Conservation (phyloP, 2,113 vertebrate genomes). For the Coptodon rendalli region DNA sequence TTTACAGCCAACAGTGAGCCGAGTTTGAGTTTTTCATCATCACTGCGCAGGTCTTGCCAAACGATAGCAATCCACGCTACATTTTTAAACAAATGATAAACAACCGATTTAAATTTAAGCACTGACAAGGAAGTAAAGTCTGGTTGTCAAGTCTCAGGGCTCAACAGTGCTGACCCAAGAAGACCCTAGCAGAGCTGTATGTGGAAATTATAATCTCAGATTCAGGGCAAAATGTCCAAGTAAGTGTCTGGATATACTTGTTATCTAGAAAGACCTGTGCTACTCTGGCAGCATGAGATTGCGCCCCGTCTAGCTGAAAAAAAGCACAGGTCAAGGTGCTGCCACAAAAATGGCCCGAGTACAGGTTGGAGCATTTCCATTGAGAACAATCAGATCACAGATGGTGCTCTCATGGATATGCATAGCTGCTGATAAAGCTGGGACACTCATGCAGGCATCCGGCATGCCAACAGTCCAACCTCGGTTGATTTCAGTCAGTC, state of each 20-base stretch:
- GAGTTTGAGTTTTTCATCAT: neutral
- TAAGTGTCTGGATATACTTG: neutral
- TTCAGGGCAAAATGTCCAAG: neutral
- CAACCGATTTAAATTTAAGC: neutral
- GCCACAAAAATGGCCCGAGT: rapidly evolving
- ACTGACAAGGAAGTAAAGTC: neutral
- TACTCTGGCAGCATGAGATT: neutral
- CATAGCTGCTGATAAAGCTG: neutral
- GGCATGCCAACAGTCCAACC: neutral
- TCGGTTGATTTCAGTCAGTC: neutral
- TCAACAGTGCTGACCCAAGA: neutral
- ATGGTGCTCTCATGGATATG: rapidly evolving
- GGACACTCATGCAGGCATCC: neutral
- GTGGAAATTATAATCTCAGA: neutral
- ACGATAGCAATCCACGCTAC: rapidly evolving
- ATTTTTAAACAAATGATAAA: neutral
- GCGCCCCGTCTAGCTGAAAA: neutral
- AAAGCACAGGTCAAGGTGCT: neutral
- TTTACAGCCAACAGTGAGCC: neutral
- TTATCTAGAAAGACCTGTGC: neutral
- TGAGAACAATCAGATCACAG: neutral
- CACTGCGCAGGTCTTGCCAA: neutral
- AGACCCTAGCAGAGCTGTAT: neutral
- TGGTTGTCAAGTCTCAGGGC: neutral
- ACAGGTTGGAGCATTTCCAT: neutral